phyloP scores from a whole-genome alignment of 2,797 vertebrate genomes.

The Chaunax sp. region DNA sequence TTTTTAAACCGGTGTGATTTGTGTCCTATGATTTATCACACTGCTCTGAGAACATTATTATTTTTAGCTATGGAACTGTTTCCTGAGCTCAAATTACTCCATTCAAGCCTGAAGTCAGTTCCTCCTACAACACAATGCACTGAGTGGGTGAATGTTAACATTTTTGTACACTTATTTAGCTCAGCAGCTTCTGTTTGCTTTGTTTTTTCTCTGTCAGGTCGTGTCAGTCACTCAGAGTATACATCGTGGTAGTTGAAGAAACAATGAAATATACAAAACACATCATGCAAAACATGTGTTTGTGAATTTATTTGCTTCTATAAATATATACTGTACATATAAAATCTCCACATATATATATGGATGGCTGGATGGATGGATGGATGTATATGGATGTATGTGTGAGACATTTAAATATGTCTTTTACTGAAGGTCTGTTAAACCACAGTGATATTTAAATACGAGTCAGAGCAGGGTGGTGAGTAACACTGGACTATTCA shows the following conservation, averaged over 20 bases:
- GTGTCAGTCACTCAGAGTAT: constrained; percentile 30
- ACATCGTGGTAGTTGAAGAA: constrained; percentile 1
- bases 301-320: neutral
- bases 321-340: neutral
- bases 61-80: constrained; percentile 68
- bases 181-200: constrained; percentile 46
- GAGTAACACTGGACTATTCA: constrained; percentile 86
- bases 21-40: constrained; percentile 78
- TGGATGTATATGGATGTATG: neutral
- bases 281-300: neutral
- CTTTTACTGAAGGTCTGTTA: constrained; percentile 68
- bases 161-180: constrained; percentile 30
- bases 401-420: constrained; percentile 50
- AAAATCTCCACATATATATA: no score
- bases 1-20: constrained; percentile 79
- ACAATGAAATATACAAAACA: constrained; percentile 1
- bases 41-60: constrained; percentile 57
- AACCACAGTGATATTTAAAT: constrained; percentile 80
- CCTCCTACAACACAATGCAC: constrained; percentile 30
- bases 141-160: constrained; percentile 39
- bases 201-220: constrained; percentile 41
- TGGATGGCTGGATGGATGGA: neutral
- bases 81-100: constrained; percentile 47
- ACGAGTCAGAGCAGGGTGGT: constrained; percentile 77
- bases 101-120: constrained; percentile 55